Evolutionary conservation across 2,888 invertebrate genomes (phyloP), one percentile per base, ranked within the genome.

Genomic region (Seira ritae): DNA sequence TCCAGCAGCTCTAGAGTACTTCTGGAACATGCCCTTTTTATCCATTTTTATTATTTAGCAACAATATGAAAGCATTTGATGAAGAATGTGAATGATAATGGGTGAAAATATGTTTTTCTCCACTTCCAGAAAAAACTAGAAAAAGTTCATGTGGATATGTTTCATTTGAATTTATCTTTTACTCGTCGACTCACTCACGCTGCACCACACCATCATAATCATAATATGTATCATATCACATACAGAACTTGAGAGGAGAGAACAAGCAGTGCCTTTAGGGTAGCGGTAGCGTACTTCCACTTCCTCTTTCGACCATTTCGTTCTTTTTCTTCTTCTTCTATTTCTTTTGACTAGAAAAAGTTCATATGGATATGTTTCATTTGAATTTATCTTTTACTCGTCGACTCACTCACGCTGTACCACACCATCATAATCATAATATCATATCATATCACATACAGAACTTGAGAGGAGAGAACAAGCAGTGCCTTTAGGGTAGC

Each of bases 391-490:
- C 55, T 55, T 12, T 3, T 31, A 31, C 31, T n/a, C n/a, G n/a
- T n/a, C 42, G 6, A 55, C 55, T 8, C 55, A 15, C 55, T 31
- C 3, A 2, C 8, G 31, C 31, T 31, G 31, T n/a, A n/a, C n/a
- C 42, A 8, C 42, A 42, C 42, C 42, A 42, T n/a, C n/a, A n/a
- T n/a, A n/a, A n/a, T n/a, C 31, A 31, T 31, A 31, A 8, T n/a
- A 55, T 55, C 55, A 55, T 55, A 55, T 55, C 55, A 55, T 55
- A 55, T 42, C 42, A 42, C 42, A 42, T 42, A 6, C n/a, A 31
- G 31, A 4, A 31, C 8, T 31, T 8, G n/a, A n/a, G n/a, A n/a
- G n/a, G n/a, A 31, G 31, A 31, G 31, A 31, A 31, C 31, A 31
- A 31, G 31, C 31, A 31, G 8, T 4, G 31, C 31, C 31, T 31